Conservation (phyloP, 2,888 invertebrate species). For the Oxystoma pomonae region DNA sequence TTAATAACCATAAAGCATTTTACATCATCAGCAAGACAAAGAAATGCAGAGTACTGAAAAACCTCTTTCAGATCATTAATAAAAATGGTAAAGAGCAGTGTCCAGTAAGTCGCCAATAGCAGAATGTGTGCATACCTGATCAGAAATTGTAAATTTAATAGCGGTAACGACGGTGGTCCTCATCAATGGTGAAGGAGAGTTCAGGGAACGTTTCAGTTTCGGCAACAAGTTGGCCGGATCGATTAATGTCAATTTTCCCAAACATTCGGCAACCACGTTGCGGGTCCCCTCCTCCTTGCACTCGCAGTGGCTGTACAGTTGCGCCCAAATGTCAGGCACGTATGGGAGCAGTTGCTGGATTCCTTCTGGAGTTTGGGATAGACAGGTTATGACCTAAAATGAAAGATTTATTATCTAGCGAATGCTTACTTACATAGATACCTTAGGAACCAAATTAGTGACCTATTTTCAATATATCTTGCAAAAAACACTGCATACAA, state of each 20-base stretch:
- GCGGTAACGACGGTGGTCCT: slow-evolving; percentile 97
- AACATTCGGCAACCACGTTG: slow-evolving; percentile 97
- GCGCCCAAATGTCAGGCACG: slow-evolving; percentile 87
- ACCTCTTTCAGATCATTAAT: too few species aligned
- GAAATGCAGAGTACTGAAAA: too few species aligned
- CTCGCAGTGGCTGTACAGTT: slow-evolving; percentile 91
- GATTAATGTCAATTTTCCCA: slow-evolving; percentile 92
- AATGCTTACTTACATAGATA: too few species aligned
- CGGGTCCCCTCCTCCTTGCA: slow-evolving; percentile 97
- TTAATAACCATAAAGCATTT: too few species aligned
- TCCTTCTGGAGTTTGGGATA: slow-evolving; percentile 70
- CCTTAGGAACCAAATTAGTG: too few species aligned
- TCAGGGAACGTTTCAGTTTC: slow-evolving; percentile 77
- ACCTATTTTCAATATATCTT: too few species aligned
- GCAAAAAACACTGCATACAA: too few species aligned
- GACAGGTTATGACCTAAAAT: slow-evolving; percentile 75
- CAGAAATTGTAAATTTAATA: slow-evolving; percentile 97
- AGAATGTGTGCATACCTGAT: slow-evolving; percentile 72
- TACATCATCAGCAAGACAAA: too few species aligned
- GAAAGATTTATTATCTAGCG: too few species aligned
- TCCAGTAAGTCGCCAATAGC: too few species aligned
- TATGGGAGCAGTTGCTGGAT: slow-evolving; percentile 73
- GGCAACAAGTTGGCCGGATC: slow-evolving; percentile 86
- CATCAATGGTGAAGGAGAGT: slow-evolving; percentile 78
- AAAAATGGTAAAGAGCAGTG: too few species aligned